phyloP scores from a whole-genome alignment of 92 coral and sea anemone species.

The Plumapathes pennacea region DNA sequence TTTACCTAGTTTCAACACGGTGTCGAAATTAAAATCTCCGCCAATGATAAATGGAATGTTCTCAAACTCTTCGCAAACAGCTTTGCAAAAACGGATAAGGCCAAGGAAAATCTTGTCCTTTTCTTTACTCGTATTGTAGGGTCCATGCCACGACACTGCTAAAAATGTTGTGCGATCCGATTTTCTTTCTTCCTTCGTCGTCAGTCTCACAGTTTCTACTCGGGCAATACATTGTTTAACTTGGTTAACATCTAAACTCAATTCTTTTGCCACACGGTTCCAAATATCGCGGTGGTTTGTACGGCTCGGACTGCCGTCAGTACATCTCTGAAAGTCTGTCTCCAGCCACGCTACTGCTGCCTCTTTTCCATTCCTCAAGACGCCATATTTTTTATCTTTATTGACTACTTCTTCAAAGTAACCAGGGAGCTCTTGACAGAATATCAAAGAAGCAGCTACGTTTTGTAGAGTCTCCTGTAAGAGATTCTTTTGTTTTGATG shows the following conservation, averaged over 20 bases:
- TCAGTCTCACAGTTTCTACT: too few relatives aligned
- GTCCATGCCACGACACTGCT: slow-evolving; percentile 47
- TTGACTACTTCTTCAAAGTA: too few relatives aligned
- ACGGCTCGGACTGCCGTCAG: background rate
- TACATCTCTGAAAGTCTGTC: background rate
- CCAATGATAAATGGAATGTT: slow-evolving; percentile 18
- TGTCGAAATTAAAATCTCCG: slow-evolving; percentile 35
- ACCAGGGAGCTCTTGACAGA: slow-evolving; percentile 16
- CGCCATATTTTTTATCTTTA: too few relatives aligned
- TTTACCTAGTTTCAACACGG: background rate
- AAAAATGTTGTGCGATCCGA: slow-evolving; percentile 1
- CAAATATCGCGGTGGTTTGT: too few relatives aligned
- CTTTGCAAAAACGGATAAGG: background rate
- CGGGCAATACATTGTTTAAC: too few relatives aligned
- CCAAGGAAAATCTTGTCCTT: background rate
- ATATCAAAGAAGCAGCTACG: slow-evolving; percentile 1
- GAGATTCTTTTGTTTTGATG: too few relatives aligned
- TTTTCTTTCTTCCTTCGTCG: too few relatives aligned
- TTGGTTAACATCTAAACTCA: too few relatives aligned
- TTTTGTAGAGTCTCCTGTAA: background rate
- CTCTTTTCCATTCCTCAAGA: background rate
- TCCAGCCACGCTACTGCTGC: slow-evolving; percentile 19
- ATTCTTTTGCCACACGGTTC: background rate
- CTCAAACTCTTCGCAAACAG: background rate
- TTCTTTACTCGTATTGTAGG: background rate